Evolutionary conservation across 2,888 invertebrate genomes (phyloP), one percentile per base, ranked within the genome.

Genomic region (Lordiphosa fenestrarum): DNA sequence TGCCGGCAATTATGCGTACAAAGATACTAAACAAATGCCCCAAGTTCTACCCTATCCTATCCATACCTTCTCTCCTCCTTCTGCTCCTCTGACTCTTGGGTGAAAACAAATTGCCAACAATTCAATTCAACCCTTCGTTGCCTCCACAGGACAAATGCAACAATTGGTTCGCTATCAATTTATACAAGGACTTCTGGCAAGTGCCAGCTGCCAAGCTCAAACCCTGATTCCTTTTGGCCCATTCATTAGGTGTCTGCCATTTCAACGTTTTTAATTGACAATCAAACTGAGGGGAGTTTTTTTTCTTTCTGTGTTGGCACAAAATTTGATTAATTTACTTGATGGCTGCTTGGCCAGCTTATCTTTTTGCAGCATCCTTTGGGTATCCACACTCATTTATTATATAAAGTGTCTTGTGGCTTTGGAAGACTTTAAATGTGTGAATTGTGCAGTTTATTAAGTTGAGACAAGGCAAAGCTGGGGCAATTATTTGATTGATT

Each of bases 261-360:
- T 65, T 52, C 62, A 65, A 64, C 67, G 68, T 49, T 77, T 73
- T 74, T 74, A 74, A 74, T 74, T 74, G 73, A 74, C 78, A 74
- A 78, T 74, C 73, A 74, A 74, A 76, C 41, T 57, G 56, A 42
- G 41, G 69, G 50, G 46, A 10, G 25, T 51, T 48, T 46, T 37
- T 38, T 10, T 46, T 46, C 21, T 33, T 15, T 4, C 6, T 47
- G 54, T 55, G 50, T 55, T 71, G 52, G 71, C 56, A 74, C 59
- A 50, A 76, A 72, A 72, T 72, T 72, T 76, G 77, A 72, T 72
- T 72, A 72, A 76, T 72, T 55, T 65, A 47, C 63, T 67, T 74
- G 71, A 71, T 71, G 71, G 75, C 68, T 74, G 67, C 72, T 63
- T 63, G 75, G 36, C 55, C 71, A 54, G 71, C 76, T 71, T 76